Percentiles rank a stretch among this genome's conserved stretches.
Conservation (phyloP, 2,888 invertebrate genomes). For the Epiperipatus broadwayi region DNA sequence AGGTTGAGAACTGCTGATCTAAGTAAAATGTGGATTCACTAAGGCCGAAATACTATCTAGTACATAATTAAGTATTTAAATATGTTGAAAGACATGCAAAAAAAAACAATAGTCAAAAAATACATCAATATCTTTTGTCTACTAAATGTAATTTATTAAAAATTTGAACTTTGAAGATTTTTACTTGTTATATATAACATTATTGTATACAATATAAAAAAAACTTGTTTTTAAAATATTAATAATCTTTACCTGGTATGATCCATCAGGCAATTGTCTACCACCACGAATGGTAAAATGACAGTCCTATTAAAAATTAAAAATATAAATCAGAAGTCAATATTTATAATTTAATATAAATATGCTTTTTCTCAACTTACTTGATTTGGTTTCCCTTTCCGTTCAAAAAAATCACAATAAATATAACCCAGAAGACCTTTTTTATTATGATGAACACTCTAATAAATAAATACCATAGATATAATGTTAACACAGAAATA, state of each 20-base stretch:
- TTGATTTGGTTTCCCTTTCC: constrained; percentile 75
- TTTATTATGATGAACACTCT: constrained; percentile 50
- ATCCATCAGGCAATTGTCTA: constrained; percentile 49
- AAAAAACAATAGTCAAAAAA: not conserved
- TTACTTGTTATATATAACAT: too few relatives aligned
- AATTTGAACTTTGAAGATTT: too few relatives aligned
- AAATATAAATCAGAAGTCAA: not conserved
- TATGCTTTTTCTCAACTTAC: constrained; percentile 17
- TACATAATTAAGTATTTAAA: constrained; percentile 21
- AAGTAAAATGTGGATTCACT: too few relatives aligned
- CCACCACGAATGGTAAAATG: constrained; percentile 97
- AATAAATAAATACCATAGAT: constrained; percentile 16
- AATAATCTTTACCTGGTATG: constrained; percentile 70
- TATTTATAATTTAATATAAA: not conserved
- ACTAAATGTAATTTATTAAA: too few relatives aligned
- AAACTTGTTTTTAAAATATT: too few relatives aligned
- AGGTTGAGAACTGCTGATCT: too few relatives aligned
- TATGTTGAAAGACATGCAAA: constrained; percentile 7
- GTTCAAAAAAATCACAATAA: constrained; percentile 89
- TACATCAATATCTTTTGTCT: not conserved
- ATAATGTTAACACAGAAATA: not conserved
- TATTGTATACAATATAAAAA: too few relatives aligned
- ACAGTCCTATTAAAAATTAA: constrained; percentile 44
- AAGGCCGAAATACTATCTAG: too few relatives aligned
- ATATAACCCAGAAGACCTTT: constrained; percentile 74